These are phyloP conservation scores for Alsophila aescularia DNA, from an alignment of 2,888 invertebrate species.

Conservation along the genomic window DNA sequence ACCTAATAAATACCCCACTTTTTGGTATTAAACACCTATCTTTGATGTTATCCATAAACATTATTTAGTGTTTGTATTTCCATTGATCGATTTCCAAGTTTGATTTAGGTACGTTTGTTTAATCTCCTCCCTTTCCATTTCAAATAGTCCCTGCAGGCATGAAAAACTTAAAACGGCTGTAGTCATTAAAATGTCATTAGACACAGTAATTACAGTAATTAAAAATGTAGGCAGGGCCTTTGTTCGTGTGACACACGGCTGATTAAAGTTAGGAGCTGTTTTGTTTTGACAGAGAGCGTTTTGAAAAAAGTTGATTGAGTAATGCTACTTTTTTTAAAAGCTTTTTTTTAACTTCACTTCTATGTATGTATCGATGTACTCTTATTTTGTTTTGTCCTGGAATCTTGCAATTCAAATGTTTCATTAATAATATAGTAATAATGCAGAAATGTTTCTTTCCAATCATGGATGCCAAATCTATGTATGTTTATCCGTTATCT, in stretches of 20 bases:
- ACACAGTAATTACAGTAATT: conserved; percentile 33
- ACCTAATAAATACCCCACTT: no score
- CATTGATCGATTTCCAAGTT: conserved; percentile 12
- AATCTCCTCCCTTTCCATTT: conserved; percentile 37
- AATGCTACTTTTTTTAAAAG: no score
- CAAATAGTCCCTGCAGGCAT: conserved; percentile 33
- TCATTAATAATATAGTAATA: no score
- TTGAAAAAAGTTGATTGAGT: no score
- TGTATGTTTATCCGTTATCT: no score
- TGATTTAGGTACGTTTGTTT: conserved; percentile 45
- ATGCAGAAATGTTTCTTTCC: no score
- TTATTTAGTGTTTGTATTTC: not conserved
- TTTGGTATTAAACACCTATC: conserved; percentile 4
- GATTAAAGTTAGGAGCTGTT: not conserved
- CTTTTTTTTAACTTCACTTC: no score
- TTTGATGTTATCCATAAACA: no score
- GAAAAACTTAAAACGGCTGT: conserved; percentile 43
- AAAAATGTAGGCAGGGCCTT: conserved; percentile 12
- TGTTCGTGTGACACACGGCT: not conserved
- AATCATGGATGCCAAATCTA: no score
- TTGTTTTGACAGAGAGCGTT: not conserved
- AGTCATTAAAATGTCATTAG: conserved; percentile 60
- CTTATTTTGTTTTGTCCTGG: no score
- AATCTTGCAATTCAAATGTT: no score
- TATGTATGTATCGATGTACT: no score